Evolutionary conservation across 2,888 invertebrate genomes (phyloP), one percentile per base, ranked within the genome.

Genomic region (Sesia apiformis): DNA sequence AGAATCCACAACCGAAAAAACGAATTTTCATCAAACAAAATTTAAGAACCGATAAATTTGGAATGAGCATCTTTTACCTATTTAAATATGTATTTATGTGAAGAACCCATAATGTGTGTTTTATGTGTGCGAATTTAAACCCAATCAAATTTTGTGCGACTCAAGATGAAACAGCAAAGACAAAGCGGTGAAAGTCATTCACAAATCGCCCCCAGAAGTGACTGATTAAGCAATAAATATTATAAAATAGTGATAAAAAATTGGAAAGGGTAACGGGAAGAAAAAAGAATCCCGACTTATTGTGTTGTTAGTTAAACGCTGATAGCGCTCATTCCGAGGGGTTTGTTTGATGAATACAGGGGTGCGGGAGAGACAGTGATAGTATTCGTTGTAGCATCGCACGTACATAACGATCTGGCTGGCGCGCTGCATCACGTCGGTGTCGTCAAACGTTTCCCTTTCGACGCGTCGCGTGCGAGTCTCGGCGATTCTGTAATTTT

Each of bases 341-440:
- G 55, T 73, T 82, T 82, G 84, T 83, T 83, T 79, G 82, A 83
- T 72, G 80, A 80, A 69, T 57, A 63, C 57, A 62, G 61, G 55
- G 65, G 74, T 70, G 75, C 70, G 67, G 67, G 70, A 71, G 60
- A 73, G 73, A 75, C 65, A 51, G 67, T 63, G 23, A 8, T 39
- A n/a, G 40, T 38, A 39, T 49, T 46, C 60, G 60, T 56, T 60
- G 63, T 63, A 23, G 23, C 23, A 63, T 63, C 64, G 69, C 72
- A 83, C 95, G 91, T 95, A 95, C 95, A 95, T 94, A 84, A 95
- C 95, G 84, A 95, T 95, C 87, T 95, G 95, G 91, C 94, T 94
- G 82, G 95, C 95, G 82, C 94, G 93, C 89, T 95, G 94, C 92
- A 95, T 93, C 72, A 94, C 95, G 81, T 94, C 93, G 69, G 94